phyloP scores from a whole-genome alignment of 2,797 vertebrate genomes.

The Alosa sapidissima region DNA sequence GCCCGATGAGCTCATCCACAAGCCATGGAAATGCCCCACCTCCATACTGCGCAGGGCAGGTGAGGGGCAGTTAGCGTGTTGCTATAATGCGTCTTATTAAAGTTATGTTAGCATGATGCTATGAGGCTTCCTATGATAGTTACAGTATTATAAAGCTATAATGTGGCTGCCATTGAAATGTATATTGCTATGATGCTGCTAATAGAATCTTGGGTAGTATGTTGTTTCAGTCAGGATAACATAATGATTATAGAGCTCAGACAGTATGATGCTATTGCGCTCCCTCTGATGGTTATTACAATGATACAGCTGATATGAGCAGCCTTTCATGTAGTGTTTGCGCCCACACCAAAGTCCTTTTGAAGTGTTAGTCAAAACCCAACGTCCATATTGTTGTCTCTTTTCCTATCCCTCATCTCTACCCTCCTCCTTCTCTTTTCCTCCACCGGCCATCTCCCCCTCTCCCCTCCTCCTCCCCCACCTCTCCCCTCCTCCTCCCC shows the following conservation, averaged over 20 bases:
- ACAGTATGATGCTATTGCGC: too few species aligned
- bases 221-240: background rate
- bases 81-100: background rate
- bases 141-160: background rate
- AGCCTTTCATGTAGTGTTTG: background rate
- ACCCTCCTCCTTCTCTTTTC: background rate
- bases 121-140: background rate
- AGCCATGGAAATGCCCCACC: constrained; percentile 71
- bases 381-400: background rate
- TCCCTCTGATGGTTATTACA: background rate
- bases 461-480: background rate
- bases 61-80: constrained; percentile 45
- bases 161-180: background rate
- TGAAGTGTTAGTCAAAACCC: too few species aligned
- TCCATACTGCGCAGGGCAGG: constrained; percentile 68
- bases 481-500: background rate
- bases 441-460: background rate
- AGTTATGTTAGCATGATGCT: background rate
- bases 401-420: background rate
- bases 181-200: background rate
- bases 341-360: background rate
- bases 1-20: constrained; percentile 73
- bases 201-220: background rate
- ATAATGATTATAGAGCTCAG: too few species aligned
- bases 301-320: background rate